These are phyloP conservation scores for Cephus sareptanus DNA, from an alignment of 2,888 invertebrate genomes.

Conservation along the genomic window DNA sequence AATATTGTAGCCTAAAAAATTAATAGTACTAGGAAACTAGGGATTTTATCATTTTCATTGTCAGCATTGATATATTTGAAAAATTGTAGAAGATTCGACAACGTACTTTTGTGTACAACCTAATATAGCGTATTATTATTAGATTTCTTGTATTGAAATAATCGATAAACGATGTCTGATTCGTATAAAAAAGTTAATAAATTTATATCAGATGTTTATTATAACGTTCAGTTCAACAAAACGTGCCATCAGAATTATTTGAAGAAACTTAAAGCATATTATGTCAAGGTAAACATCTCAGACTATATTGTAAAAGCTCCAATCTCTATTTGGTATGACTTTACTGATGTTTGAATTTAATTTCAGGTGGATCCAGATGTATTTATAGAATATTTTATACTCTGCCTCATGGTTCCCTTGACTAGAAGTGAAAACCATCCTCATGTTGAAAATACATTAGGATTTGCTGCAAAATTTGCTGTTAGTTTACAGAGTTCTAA, in stretches of 20 bases:
- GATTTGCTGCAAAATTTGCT: constrained; percentile 79
- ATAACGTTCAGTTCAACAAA: constrained; percentile 74
- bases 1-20: background rate
- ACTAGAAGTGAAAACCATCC: constrained; percentile 76
- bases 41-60: background rate
- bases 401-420: constrained; percentile 74
- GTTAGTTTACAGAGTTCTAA: constrained; percentile 67
- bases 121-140: background rate
- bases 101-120: background rate
- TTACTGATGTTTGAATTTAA: constrained; percentile 19
- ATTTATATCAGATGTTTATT: constrained; percentile 67
- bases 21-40: background rate
- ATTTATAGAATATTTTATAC: constrained; percentile 75
- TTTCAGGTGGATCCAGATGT: constrained; percentile 69
- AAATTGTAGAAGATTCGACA: background rate
- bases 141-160: background rate
- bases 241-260: constrained; percentile 75
- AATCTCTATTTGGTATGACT: background rate
- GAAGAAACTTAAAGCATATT: constrained; percentile 73
- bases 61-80: background rate
- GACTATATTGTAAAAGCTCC: background rate
- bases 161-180: background rate
- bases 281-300: constrained; percentile 69
- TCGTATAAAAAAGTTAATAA: background rate
- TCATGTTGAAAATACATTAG: constrained; percentile 75